Conservation (phyloP, 2,888 invertebrate species). For the Bellardia bayeri region DNA sequence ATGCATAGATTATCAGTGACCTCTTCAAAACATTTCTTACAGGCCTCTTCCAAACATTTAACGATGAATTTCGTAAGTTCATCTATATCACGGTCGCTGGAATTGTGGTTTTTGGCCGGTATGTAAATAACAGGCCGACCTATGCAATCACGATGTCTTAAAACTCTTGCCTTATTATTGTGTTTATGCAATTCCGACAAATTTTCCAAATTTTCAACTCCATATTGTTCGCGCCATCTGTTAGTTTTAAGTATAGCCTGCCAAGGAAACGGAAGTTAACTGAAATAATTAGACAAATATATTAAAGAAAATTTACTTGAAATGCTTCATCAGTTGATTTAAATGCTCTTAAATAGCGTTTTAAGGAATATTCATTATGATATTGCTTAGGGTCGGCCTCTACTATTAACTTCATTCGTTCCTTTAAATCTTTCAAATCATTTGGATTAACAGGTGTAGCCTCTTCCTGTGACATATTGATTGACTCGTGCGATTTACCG, state of each 20-base stretch:
- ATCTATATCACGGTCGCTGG: conserved; percentile 89
- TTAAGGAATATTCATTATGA: conserved; percentile 90
- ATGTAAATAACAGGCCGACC: conserved; percentile 92
- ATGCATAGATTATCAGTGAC: conserved; percentile 92
- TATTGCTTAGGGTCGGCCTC: conserved; percentile 90
- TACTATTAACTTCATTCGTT: conserved; percentile 89
- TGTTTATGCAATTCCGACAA: conserved; percentile 86
- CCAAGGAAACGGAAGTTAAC: conserved; percentile 79
- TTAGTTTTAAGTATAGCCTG: conserved; percentile 91
- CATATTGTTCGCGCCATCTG: conserved; percentile 91
- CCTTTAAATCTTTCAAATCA: conserved; percentile 88
- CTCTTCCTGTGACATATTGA: conserved; percentile 82
- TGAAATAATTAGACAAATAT: not conserved
- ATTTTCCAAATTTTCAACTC: conserved; percentile 86
- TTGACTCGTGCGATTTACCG: not conserved
- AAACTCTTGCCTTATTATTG: conserved; percentile 88
- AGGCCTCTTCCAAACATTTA: conserved; percentile 90
- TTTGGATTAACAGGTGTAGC: conserved; percentile 86
- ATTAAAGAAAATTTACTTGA: conserved; percentile 85
- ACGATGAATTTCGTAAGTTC: conserved; percentile 92
- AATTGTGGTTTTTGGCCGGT: conserved; percentile 90
- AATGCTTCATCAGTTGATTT: conserved; percentile 90
- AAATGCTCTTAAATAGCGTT: conserved; percentile 90
- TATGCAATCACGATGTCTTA: conserved; percentile 89
- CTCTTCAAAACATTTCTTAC: conserved; percentile 91